phyloP scores from a whole-genome alignment of 2,113 vertebrate genomes.

The Anhinga rufa region DNA sequence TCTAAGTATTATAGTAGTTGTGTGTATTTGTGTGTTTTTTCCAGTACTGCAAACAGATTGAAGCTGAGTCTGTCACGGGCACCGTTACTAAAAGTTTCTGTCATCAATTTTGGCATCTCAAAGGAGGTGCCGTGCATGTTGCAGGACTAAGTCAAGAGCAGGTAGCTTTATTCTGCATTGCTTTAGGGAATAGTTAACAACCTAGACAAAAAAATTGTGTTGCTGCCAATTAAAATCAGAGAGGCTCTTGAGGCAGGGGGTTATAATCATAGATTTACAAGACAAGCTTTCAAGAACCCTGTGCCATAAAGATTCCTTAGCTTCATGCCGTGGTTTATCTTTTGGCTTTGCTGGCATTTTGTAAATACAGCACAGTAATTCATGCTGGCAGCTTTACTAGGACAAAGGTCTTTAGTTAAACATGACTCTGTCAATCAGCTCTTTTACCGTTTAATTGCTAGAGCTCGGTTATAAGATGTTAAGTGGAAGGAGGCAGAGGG shows the following conservation, averaged over 20 bases:
- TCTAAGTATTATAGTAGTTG: background rate
- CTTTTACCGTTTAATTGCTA: background rate
- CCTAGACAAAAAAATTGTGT: background rate
- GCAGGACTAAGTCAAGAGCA: background rate
- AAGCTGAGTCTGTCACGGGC: background rate
- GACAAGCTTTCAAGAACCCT: background rate
- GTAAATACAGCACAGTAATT: background rate
- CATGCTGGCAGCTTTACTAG: background rate
- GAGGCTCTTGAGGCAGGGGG: background rate
- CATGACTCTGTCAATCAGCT: background rate
- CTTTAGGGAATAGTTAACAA: background rate
- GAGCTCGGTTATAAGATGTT: background rate
- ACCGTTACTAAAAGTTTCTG: background rate
- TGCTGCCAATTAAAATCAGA: constrained; percentile 5
- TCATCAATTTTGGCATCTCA: background rate
- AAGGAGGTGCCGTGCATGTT: fast-evolving
- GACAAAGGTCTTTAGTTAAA: background rate
- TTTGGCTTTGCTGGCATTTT: background rate
- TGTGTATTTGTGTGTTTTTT: background rate
- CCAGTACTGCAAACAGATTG: background rate
- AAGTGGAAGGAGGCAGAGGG: background rate
- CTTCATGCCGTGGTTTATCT: background rate
- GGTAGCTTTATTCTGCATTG: background rate
- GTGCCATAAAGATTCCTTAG: constrained; percentile 1
- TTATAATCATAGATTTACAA: constrained; percentile 4